Conservation (phyloP, 2,797 vertebrate species). For the Danio choprae region DNA sequence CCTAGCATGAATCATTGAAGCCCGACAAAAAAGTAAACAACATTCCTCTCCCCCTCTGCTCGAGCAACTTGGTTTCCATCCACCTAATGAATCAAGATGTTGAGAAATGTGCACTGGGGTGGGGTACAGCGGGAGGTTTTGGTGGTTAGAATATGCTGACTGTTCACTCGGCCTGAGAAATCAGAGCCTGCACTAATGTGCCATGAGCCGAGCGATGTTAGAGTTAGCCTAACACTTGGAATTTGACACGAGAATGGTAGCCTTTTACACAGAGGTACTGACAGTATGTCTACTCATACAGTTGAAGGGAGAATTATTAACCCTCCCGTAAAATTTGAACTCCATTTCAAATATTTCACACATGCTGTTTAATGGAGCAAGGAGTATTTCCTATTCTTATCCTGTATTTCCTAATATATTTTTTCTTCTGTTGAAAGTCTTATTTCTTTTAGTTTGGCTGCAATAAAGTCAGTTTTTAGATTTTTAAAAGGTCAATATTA, state of each 20-base stretch:
- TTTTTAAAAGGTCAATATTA: no score
- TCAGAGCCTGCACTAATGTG: constrained; percentile 44
- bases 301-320: no score
- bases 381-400: no score
- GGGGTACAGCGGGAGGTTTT: constrained; percentile 33
- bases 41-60: constrained; percentile 46
- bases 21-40: constrained; percentile 51
- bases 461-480: no score
- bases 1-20: constrained; percentile 54
- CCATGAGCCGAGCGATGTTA: constrained; percentile 18
- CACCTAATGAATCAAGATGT: constrained; percentile 47
- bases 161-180: constrained; percentile 33
- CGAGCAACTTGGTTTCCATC: constrained; percentile 29
- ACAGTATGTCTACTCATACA: no score
- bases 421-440: no score
- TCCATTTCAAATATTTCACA: no score
- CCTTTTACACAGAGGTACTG: neutral
- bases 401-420: no score
- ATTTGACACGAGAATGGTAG: constrained; percentile 40
- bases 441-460: no score
- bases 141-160: constrained; percentile 54
- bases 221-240: constrained; percentile 29
- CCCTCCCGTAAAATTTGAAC: no score
- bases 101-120: constrained; percentile 25
- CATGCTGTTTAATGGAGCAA: no score